Evolutionary conservation across 2,113 vertebrate species (phyloP).

Genomic region (Indri indri): DNA sequence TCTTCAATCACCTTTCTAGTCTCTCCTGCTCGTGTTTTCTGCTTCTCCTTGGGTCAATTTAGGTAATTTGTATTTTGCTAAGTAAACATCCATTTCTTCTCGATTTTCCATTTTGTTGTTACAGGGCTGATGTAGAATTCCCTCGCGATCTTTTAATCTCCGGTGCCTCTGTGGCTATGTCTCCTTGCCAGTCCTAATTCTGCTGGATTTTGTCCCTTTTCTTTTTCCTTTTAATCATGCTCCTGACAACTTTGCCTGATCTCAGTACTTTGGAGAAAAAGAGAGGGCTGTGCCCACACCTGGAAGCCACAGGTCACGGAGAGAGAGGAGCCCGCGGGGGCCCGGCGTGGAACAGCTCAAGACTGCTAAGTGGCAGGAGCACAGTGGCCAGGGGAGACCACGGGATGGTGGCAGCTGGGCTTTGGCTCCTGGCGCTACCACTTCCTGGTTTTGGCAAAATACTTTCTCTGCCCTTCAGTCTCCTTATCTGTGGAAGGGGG

Average conservation of each 20-base stretch:
- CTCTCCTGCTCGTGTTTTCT: neutral
- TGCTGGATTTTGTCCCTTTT: neutral
- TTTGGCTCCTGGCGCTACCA: neutral
- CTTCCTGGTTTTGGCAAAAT: neutral
- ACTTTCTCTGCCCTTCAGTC: neutral
- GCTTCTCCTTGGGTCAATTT: constrained; percentile 36
- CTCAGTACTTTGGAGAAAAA: neutral
- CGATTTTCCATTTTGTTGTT: neutral
- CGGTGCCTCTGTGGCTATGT: neutral
- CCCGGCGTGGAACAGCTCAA: neutral
- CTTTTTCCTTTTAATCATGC: neutral
- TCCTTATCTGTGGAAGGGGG: neutral
- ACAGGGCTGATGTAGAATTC: neutral
- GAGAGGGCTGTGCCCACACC: neutral
- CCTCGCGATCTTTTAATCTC: neutral
- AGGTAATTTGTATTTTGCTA: constrained; percentile 36
- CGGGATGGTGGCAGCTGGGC: neutral
- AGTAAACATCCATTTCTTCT: neutral
- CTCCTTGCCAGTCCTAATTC: neutral
- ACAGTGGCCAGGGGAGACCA: neutral
- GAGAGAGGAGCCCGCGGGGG: neutral
- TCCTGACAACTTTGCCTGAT: neutral
- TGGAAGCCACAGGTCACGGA: neutral
- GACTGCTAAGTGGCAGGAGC: fast-evolving
- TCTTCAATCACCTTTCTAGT: constrained; percentile 48